Evolutionary conservation across 2,113 vertebrate species (phyloP).

Genomic region (Rostratula benghalensis): DNA sequence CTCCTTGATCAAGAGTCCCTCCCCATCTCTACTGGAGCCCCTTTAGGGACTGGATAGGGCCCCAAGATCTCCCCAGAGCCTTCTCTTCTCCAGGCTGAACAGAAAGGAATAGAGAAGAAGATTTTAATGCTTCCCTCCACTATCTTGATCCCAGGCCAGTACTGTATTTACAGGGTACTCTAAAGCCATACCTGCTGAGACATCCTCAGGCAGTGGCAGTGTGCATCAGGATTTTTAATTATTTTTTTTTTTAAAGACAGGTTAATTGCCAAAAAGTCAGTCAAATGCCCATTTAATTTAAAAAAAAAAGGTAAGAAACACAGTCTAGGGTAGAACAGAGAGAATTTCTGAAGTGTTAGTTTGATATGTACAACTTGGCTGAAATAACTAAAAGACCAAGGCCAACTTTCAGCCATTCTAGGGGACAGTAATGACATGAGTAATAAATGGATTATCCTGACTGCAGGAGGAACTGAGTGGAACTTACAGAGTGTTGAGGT

Average conservation of each 20-base stretch:
- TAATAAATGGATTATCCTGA: background rate
- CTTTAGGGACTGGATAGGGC: too few relatives aligned
- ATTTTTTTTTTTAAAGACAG: background rate
- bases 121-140: background rate
- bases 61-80: too few relatives aligned
- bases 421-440: background rate
- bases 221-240: background rate
- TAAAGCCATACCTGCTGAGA: background rate
- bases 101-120: background rate
- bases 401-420: background rate
- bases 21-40: too few relatives aligned
- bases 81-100: too few relatives aligned
- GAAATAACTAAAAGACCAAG: background rate
- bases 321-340: background rate
- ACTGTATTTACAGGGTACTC: background rate
- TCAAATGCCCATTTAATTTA: background rate
- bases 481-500: slow-evolving; percentile 91
- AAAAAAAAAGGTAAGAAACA: background rate
- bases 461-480: background rate
- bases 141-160: background rate
- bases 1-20: too few relatives aligned
- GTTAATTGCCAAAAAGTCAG: background rate
- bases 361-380: background rate
- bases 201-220: background rate
- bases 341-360: background rate